Evolutionary conservation across 2,888 invertebrate species (phyloP), one percentile per base, ranked within the genome.

Genomic region (Cyclophora punctaria): DNA sequence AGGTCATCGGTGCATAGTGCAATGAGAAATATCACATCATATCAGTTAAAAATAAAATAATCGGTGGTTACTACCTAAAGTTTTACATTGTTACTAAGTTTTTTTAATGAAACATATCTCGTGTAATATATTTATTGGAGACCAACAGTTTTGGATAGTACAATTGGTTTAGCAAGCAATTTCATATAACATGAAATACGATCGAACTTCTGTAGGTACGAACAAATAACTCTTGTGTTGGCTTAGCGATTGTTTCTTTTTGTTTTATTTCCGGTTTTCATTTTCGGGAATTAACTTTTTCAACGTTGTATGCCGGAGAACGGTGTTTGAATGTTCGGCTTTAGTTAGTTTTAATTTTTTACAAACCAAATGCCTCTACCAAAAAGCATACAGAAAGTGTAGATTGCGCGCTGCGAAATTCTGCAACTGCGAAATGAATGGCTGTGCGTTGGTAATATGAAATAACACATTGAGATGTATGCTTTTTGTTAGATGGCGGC

Each of bases 401-500:
- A 37, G 59, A 63, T 62, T 69, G 57, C 44, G 64, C 73, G 55
- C 50, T 69, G 82, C 84, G 80, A 80, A 71, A 63, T 49, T 59
- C 63, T 77, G 79, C 80, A 64, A 60, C 57, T 77, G 84, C 84
- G 83, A 85, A 71, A 65, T 80, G 64, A 75, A 76, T 75, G 62
- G 80, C 81, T 80, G 65, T 73, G 81, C 82, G 75, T 79, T 72
- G 64, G 69, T 57, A 59, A 67, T 43, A 62, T 68, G 47, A 68
- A 69, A 67, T 70, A 59, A 63, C 64, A 64, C 63, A 73, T 59
- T 71, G 63, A 71, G 69, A 65, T 74, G 78, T 78, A 78, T 78
- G 80, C 79, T 77, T 80, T 77, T 79, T 81, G 81, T 69, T 83
- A 80, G 81, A 79, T 81, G 76, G 69, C 66, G 65, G 64, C 53